phyloP scores from a whole-genome alignment of 2,888 invertebrate genomes.

The Lutraria lutraria region DNA sequence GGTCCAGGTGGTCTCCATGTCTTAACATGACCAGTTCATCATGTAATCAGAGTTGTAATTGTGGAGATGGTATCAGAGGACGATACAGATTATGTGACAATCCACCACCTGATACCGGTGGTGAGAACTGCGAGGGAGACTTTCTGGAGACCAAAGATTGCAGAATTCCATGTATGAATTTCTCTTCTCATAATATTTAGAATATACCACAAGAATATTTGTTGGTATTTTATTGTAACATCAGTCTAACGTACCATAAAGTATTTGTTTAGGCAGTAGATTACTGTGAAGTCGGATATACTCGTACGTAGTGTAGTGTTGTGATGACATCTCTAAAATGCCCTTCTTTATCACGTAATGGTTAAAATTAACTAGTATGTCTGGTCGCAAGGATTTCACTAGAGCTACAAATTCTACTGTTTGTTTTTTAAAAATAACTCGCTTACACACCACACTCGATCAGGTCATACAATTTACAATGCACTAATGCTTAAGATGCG shows the following conservation, averaged over 20 bases:
- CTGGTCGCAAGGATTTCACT: too few species aligned
- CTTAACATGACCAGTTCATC: constrained; percentile 43
- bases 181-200: not conserved
- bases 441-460: not conserved
- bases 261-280: not conserved
- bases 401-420: not conserved
- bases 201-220: too few species aligned
- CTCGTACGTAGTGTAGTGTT: too few species aligned
- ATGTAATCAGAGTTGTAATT: constrained; percentile 30
- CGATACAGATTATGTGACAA: constrained; percentile 52
- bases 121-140: constrained; percentile 43
- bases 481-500: too few species aligned
- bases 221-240: too few species aligned
- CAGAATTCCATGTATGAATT: constrained; percentile 52
- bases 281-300: not conserved
- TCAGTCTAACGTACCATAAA: not conserved
- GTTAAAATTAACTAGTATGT: not conserved
- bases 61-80: constrained; percentile 44
- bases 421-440: not conserved
- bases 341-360: too few species aligned
- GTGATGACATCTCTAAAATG: not conserved
- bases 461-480: too few species aligned
- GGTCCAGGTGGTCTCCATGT: constrained; percentile 59
- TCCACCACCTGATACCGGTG: constrained; percentile 53
- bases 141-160: constrained; percentile 28